Evolutionary conservation across 2,113 vertebrate genomes (phyloP).

Genomic region (Plecturocebus donacophilus): DNA sequence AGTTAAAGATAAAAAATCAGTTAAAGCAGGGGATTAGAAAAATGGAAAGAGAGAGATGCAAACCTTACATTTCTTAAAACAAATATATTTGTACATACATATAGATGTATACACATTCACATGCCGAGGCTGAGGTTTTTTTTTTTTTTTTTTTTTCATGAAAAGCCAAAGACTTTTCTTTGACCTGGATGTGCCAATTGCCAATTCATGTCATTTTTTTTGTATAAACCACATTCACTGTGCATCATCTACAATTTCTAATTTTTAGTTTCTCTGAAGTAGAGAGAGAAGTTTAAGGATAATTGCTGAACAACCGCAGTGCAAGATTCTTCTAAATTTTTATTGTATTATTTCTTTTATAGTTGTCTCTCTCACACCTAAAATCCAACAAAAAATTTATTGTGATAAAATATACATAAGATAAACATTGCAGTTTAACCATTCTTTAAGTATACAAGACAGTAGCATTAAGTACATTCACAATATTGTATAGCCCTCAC

Average conservation of each 20-base stretch:
- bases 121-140: neutral
- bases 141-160: neutral
- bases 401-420: neutral
- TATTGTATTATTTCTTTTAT: neutral
- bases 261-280: constrained; percentile 1
- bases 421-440: neutral
- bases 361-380: neutral
- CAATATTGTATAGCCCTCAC: neutral
- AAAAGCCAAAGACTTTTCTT: neutral
- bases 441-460: neutral
- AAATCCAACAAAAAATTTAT: neutral
- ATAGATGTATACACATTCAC: neutral
- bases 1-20: constrained; percentile 2
- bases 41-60: neutral
- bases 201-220: neutral
- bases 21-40: neutral
- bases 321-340: neutral
- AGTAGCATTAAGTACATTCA: neutral
- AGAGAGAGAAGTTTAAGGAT: neutral
- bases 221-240: neutral
- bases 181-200: neutral
- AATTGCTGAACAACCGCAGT: neutral
- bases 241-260: neutral
- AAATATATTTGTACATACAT: neutral
- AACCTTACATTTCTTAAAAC: neutral